These are phyloP conservation scores for Ptilodon capucinus DNA, from an alignment of 2,888 invertebrate genomes.

Conservation along the genomic window DNA sequence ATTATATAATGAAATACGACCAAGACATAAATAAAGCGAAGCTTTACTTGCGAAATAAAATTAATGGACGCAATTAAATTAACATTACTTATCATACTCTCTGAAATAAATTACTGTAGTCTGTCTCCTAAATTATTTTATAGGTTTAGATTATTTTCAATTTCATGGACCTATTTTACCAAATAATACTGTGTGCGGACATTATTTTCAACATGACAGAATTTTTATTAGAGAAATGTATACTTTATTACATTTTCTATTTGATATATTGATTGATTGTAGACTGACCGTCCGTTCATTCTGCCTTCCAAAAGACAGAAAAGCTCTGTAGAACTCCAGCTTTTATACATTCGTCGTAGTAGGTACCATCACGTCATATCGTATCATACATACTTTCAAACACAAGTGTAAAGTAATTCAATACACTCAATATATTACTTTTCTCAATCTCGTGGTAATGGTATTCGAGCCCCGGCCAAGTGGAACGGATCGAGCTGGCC, in stretches of 20 bases:
- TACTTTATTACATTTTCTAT: no score
- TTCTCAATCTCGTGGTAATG: conserved; percentile 13
- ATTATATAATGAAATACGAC: conserved; percentile 4
- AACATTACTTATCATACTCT: not conserved
- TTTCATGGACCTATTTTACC: no score
- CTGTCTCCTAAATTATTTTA: not conserved
- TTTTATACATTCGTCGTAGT: no score
- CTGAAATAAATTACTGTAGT: not conserved
- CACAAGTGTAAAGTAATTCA: not conserved
- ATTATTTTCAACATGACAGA: no score
- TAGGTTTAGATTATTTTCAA: not conserved
- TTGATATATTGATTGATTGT: no score
- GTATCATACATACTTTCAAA: no score
- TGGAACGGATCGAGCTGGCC: conserved; percentile 9
- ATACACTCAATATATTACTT: not conserved
- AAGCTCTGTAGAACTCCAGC: no score
- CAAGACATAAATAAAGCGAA: conserved; percentile 1
- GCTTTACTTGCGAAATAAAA: conserved; percentile 7
- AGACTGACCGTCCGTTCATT: no score
- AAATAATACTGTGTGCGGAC: no score
- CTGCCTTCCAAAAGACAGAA: no score
- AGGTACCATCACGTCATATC: no score
- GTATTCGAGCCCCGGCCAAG: conserved; percentile 2
- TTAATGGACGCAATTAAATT: conserved; percentile 5
- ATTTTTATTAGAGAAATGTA: no score